These are phyloP conservation scores for Trichopria drosophilae DNA, from an alignment of 2,888 invertebrate species.

Conservation along the genomic window DNA sequence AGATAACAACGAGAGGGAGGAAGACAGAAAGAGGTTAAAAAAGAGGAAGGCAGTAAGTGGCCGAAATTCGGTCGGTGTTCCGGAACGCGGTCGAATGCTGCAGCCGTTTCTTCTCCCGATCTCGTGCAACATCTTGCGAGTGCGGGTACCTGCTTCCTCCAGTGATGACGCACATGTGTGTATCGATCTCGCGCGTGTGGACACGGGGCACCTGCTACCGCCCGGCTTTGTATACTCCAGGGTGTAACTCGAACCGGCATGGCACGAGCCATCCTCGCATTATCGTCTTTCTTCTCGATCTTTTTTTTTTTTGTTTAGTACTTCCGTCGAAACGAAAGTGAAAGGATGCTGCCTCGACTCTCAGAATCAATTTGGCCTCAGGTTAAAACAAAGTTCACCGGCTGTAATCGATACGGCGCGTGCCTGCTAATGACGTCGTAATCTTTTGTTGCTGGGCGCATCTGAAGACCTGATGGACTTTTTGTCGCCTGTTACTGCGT, in stretches of 20 bases:
- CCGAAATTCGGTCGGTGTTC: no score
- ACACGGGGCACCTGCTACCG: constrained; percentile 53
- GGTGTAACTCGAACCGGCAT: constrained; percentile 40
- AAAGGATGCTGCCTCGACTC: constrained; percentile 31
- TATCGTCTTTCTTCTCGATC: constrained; percentile 11
- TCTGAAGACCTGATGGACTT: no score
- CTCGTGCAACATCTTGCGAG: constrained; percentile 51
- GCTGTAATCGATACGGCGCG: no score
- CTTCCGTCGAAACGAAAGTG: constrained; percentile 31
- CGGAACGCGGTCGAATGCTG: constrained; percentile 30
- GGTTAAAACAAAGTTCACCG: no score
- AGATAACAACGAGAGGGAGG: neutral
- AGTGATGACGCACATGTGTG: constrained; percentile 33
- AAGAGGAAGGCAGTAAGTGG: no score
- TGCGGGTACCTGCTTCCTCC: constrained; percentile 42
- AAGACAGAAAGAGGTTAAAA: no score
- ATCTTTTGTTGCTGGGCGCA: no score
- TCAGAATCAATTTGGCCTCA: no score
- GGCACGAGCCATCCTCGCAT: constrained; percentile 44
- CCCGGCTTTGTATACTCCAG: constrained; percentile 32
- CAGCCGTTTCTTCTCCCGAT: constrained; percentile 33
- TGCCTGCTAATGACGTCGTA: no score
- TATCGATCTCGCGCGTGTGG: constrained; percentile 45
- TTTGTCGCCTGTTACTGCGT: no score
- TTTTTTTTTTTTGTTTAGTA: constrained; percentile 11